Conservation (phyloP, 2,888 invertebrate genomes). For the Xylota sylvarum region DNA sequence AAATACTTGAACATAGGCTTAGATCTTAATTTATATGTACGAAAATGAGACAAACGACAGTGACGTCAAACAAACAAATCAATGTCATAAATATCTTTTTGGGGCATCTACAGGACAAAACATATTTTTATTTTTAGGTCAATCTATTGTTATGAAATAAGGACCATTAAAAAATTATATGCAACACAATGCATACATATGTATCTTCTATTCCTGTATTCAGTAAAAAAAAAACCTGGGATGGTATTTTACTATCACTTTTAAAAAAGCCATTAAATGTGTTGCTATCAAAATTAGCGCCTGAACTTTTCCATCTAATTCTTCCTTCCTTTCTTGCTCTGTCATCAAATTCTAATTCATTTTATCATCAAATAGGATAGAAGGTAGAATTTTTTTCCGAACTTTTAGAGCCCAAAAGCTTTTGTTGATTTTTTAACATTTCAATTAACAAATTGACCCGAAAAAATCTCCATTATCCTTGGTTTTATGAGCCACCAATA, state of each 20-base stretch:
- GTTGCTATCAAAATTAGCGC: background rate
- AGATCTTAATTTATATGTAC: no score
- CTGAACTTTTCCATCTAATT: conserved; percentile 7
- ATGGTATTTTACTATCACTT: background rate
- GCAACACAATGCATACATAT: no score
- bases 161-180: no score
- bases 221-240: no score
- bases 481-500: conserved; percentile 47
- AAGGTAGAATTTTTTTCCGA: background rate
- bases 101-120: no score
- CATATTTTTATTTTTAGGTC: no score
- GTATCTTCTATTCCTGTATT: no score
- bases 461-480: conserved; percentile 43
- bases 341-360: background rate
- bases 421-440: conserved; percentile 20
- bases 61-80: no score
- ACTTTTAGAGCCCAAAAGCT: background rate
- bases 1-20: no score
- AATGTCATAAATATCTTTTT: no score
- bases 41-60: no score
- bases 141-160: no score
- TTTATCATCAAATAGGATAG: background rate
- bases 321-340: background rate
- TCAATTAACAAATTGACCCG: conserved; percentile 62
- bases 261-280: conserved; percentile 4